phyloP scores from a whole-genome alignment of 2,797 vertebrate genomes.

The Hydrocynus forskahlii region DNA sequence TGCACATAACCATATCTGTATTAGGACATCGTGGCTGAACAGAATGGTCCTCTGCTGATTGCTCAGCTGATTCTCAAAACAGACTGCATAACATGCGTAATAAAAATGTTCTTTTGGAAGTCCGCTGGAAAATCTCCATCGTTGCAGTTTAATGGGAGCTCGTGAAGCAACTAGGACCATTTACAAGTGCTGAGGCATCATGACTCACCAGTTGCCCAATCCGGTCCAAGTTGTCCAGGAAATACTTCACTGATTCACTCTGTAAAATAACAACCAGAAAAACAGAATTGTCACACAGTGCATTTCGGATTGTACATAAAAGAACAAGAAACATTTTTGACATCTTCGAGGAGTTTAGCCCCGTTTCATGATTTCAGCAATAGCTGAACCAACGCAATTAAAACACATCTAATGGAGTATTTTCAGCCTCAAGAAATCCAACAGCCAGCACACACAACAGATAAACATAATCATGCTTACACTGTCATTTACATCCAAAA shows the following conservation, averaged over 20 bases:
- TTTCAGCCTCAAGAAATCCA: neutral
- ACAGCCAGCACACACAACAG: neutral
- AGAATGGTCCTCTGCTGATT: neutral
- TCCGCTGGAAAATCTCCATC: neutral
- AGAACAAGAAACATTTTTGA: slow-evolving; percentile 43
- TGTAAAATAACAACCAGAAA: slow-evolving; percentile 68
- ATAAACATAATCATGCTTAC: neutral
- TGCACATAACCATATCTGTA: neutral
- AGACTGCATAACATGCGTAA: neutral
- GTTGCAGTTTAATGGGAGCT: neutral
- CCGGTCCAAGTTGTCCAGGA: slow-evolving; percentile 96
- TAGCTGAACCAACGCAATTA: slow-evolving; percentile 7
- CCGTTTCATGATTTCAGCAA: slow-evolving; percentile 40
- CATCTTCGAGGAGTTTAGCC: neutral
- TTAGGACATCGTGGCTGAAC: neutral
- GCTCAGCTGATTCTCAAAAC: neutral
- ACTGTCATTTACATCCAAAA: slow-evolving; percentile 34
- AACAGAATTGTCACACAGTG: slow-evolving; percentile 22
- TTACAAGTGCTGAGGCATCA: slow-evolving; percentile 19
- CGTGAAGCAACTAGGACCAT: neutral
- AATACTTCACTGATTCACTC: slow-evolving; percentile 98
- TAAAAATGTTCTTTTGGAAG: neutral
- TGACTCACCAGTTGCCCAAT: slow-evolving; percentile 94
- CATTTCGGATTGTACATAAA: neutral
- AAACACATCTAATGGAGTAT: neutral